Base-by-base conservation (phyloP, 2,113 vertebrate species). In the Lasiurus cinereus region DNA sequence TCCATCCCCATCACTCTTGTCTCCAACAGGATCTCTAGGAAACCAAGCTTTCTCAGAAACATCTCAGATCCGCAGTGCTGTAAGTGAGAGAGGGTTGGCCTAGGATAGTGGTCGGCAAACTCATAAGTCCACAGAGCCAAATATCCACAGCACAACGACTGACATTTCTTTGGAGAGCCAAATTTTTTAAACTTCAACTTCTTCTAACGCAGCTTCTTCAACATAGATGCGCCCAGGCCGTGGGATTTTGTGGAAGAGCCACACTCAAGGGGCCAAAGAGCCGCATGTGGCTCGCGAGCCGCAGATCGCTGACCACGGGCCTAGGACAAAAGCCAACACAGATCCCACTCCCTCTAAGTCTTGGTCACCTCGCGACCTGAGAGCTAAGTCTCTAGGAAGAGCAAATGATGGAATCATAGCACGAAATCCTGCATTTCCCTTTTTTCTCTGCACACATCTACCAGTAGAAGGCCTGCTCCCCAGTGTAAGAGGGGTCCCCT, bases 11-110 rank as follows among this genome's bases (percentile, higher is more conserved):
- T 73, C 13, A 13, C 66, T 18, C 72, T n/a, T 29, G 15, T 82
- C 56, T 82, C 52, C 16, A 16, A 46, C 31, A 83, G 62, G 59
- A 84, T 43, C 39, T 2, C 8, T 0, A 5, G 66, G 77, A 69
- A 62, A 66, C 29, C n/a, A 22, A 3, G 56, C 31, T 74, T 95
- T 43, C 46, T 33, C 24, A 76, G 94, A 66, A 88, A 72, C 39
- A 59, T 3, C 59, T 83, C 69, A 56, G 33, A 16, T 70, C 1
- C 2, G 85, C 8, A 24, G 36, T 7, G 31, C 3, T 31, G 52
- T 76, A 52, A 43, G 15, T 2, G 29, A 46, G 36, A 31, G 56
- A 10, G 15, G 43, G 56, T 9, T 19, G n/a, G 4, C 8, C 0
- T n/a, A 29, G 54, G 54, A 90, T 90, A 14, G 15, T 52, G 50